phyloP scores from a whole-genome alignment of 2,113 vertebrate genomes.

The Diphyllodes magnificus region DNA sequence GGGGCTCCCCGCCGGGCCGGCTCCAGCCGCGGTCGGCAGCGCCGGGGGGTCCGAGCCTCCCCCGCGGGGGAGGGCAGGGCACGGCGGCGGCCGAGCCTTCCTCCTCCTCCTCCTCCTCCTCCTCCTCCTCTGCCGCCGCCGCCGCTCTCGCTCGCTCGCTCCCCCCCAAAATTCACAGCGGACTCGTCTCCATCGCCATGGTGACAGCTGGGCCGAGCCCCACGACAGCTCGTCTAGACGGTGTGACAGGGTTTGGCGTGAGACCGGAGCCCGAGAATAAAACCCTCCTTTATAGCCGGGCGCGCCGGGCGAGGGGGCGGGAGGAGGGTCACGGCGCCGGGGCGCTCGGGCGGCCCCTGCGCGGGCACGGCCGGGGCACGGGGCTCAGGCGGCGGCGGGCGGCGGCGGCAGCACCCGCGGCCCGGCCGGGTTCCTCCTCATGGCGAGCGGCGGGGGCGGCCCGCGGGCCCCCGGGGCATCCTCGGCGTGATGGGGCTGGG shows the following conservation, averaged over 20 bases:
- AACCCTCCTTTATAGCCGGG: conserved; percentile 68
- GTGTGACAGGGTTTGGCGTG: conserved; percentile 79
- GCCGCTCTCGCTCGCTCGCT: conserved; percentile 42
- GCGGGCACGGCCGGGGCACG: background rate
- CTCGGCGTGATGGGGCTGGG: too few species aligned
- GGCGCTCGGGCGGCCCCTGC: background rate
- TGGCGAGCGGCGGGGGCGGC: too few species aligned
- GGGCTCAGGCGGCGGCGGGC: background rate
- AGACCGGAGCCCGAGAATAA: conserved; percentile 78
- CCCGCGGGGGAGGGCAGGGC: background rate
- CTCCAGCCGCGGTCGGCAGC: conserved; percentile 33
- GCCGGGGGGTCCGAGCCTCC: conserved; percentile 23
- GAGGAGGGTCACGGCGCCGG: background rate
- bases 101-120: background rate
- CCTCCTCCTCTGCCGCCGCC: background rate
- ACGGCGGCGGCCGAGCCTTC: conserved; percentile 1
- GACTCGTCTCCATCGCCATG: conserved; percentile 84
- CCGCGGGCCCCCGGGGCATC: too few species aligned
- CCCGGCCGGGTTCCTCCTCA: too few species aligned
- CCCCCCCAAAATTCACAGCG: conserved; percentile 80
- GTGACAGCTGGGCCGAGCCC: conserved; percentile 81
- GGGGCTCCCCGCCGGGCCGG: conserved; percentile 41
- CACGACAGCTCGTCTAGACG: conserved; percentile 81
- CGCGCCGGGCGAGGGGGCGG: conserved; percentile 4
- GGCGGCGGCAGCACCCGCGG: too few species aligned